Conservation (phyloP, 2,888 invertebrate species). For the Terebella lapidaria region DNA sequence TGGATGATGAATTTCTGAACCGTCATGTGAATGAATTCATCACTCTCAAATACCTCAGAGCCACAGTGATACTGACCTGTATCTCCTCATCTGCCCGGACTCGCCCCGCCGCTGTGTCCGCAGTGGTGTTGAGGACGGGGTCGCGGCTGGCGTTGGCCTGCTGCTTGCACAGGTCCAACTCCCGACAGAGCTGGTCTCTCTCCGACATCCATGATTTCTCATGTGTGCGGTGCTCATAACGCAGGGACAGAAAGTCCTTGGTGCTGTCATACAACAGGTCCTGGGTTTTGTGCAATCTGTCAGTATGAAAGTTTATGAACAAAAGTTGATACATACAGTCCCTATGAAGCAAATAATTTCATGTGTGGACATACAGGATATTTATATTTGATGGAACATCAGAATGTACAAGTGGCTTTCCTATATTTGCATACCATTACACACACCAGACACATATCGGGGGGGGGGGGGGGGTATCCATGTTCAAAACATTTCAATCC, state of each 20-base stretch:
- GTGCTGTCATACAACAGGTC: conserved; percentile 54
- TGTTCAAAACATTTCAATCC: no score
- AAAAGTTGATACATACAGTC: no score
- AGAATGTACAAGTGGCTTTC: neutral
- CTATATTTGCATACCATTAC: no score
- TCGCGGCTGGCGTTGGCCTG: conserved; percentile 25
- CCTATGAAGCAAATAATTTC: no score
- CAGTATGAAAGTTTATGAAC: neutral
- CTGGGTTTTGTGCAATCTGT: conserved; percentile 52
- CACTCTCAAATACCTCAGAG: neutral
- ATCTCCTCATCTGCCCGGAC: conserved; percentile 15
- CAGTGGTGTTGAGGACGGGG: neutral
- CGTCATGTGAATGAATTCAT: neutral
- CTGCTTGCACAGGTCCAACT: conserved; percentile 37
- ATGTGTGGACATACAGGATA: neutral
- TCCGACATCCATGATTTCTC: conserved; percentile 52
- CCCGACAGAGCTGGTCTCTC: conserved; percentile 47
- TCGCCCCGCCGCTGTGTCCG: neutral
- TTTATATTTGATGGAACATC: neutral
- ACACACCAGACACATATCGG: no score
- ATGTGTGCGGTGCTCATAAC: conserved; percentile 45
- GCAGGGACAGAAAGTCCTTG: conserved; percentile 48
- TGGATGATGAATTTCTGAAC: neutral
- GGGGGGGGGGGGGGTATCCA: no score
- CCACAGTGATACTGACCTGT: no score